Evolutionary conservation across 2,113 vertebrate species (phyloP).

Genomic region (Erinaceus europaeus): DNA sequence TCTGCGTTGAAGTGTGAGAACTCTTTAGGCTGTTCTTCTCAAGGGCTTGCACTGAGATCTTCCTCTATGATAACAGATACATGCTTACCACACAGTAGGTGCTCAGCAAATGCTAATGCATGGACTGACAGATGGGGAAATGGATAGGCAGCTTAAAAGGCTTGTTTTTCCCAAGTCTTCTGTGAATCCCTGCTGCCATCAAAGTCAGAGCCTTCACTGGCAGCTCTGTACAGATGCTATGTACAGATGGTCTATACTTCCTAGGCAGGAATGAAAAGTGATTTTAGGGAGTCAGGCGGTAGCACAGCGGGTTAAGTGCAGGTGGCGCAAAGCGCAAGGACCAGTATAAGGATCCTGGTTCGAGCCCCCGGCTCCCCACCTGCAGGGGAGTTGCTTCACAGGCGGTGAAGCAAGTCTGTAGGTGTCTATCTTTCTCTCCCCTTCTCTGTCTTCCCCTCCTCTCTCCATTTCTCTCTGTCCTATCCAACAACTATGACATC

Average conservation of each 20-base stretch:
- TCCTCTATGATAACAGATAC: not conserved
- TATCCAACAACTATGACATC: no score
- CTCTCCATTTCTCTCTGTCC: no score
- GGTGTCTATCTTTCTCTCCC: no score
- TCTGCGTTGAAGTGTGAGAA: not conserved
- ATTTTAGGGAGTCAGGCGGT: no score
- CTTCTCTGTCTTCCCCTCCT: no score
- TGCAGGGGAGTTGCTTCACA: no score
- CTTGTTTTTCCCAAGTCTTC: not conserved
- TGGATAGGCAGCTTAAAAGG: not conserved
- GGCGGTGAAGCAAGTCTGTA: no score
- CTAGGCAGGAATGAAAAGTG: not conserved
- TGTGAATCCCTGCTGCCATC: not conserved
- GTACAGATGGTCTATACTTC: not conserved
- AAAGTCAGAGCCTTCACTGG: not conserved
- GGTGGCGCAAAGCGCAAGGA: no score
- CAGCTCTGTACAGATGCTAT: not conserved
- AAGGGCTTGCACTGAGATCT: not conserved
- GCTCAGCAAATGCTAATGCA: not conserved
- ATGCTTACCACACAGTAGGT: not conserved
- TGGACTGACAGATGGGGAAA: not conserved
- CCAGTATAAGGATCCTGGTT: no score
- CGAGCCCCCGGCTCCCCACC: no score
- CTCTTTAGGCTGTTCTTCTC: not conserved
- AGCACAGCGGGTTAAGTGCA: no score